A percentile compares a stretch with the other conserved stretches of the same genome.
phyloP scores from a whole-genome alignment of 2,888 invertebrate species.

The Cryptus armator region DNA sequence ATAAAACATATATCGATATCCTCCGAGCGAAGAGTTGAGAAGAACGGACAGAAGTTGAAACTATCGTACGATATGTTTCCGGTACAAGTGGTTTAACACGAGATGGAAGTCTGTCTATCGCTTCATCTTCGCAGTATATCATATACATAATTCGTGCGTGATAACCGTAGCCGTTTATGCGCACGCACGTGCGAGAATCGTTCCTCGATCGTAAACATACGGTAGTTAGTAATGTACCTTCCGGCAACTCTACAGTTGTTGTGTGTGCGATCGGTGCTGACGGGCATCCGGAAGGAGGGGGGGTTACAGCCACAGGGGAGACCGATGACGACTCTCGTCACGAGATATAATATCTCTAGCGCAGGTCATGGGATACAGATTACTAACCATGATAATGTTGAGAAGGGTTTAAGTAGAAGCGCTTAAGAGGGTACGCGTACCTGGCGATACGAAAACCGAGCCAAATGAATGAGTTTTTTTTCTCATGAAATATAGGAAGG shows the following conservation, averaged over 20 bases:
- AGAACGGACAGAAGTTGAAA: background rate
- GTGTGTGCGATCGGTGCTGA: constrained; percentile 19
- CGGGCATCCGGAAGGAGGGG: constrained; percentile 35
- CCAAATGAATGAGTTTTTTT: no score
- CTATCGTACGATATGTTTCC: background rate
- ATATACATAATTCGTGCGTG: constrained; percentile 46
- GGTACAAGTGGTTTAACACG: constrained; percentile 35
- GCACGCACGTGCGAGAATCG: constrained; percentile 67
- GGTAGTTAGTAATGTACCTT: constrained; percentile 58
- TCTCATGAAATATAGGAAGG: no score
- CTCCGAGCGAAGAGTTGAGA: background rate
- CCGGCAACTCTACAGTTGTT: constrained; percentile 58
- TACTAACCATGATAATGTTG: background rate
- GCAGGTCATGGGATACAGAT: background rate
- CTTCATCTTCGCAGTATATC: constrained; percentile 34
- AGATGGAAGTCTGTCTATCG: constrained; percentile 2
- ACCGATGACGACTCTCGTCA: background rate
- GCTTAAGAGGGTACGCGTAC: background rate
- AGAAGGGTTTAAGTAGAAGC: background rate
- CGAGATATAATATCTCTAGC: background rate
- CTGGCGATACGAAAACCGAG: no score
- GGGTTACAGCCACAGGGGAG: background rate
- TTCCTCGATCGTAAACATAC: constrained; percentile 68
- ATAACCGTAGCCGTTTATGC: constrained; percentile 63
- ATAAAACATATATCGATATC: background rate